These are phyloP conservation scores for Phyllotreta striolata DNA, from an alignment of 2,888 invertebrate species.

Conservation along the genomic window DNA sequence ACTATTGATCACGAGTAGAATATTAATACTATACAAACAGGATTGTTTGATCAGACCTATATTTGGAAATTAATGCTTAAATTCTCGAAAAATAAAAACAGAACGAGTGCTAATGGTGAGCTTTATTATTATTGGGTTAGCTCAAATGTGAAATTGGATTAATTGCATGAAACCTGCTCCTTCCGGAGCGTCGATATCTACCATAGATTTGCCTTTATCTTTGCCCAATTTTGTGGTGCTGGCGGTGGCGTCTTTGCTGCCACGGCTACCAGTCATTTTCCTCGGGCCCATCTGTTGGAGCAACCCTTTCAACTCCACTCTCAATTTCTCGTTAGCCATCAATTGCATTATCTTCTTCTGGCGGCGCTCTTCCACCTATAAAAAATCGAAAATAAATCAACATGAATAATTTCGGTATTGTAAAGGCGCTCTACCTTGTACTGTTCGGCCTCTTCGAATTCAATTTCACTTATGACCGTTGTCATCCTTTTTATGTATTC, in stretches of 20 bases:
- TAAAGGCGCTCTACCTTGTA: too few species aligned
- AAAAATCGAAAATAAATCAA: too few species aligned
- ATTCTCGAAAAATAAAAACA: too few species aligned
- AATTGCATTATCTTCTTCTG: conserved; percentile 58
- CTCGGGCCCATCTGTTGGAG: conserved; percentile 57
- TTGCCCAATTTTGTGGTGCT: neutral
- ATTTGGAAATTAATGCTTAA: too few species aligned
- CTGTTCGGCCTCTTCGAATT: conserved; percentile 52
- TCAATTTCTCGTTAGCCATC: conserved; percentile 58
- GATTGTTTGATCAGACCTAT: too few species aligned
- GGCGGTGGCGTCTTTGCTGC: neutral
- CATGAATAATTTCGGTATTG: too few species aligned
- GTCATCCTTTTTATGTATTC: conserved; percentile 50
- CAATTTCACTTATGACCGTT: conserved; percentile 54
- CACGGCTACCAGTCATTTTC: neutral
- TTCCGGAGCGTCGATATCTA: conserved; percentile 44
- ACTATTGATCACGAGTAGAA: too few species aligned
- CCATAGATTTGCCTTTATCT: conserved; percentile 4
- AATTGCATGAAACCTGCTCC: conserved; percentile 24
- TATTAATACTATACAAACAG: too few species aligned
- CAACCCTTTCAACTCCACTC: conserved; percentile 58
- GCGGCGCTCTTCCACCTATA: too few species aligned
- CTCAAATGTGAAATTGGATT: conserved; percentile 20
- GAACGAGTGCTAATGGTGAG: neutral
- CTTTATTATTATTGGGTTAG: neutral